phyloP scores from a whole-genome alignment of 2,888 invertebrate genomes.

The Trissolcus brochymenae region DNA sequence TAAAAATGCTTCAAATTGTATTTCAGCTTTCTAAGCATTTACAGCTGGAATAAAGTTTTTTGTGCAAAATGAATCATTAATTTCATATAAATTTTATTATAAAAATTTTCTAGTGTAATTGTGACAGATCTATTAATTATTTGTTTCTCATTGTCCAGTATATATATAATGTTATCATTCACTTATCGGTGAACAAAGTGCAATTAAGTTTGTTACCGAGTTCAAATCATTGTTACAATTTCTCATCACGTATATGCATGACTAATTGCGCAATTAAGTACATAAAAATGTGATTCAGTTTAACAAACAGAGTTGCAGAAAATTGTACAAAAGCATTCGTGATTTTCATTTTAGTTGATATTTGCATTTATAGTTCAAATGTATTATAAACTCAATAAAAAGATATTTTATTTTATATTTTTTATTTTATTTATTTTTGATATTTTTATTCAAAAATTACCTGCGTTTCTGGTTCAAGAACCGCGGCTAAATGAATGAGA shows the following conservation, averaged over 20 bases:
- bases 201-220: slow-evolving; percentile 41
- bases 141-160: slow-evolving; percentile 25
- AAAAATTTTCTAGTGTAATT: background rate
- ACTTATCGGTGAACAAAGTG: slow-evolving; percentile 50
- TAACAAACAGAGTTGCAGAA: background rate
- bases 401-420: background rate
- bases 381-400: background rate
- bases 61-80: too few species aligned
- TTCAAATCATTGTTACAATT: slow-evolving; percentile 48
- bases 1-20: too few species aligned
- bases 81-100: too few species aligned
- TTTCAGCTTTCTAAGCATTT: too few species aligned
- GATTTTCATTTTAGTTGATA: background rate
- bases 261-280: slow-evolving; percentile 44
- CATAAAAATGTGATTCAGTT: slow-evolving; percentile 20
- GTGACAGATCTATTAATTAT: background rate
- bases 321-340: too few species aligned
- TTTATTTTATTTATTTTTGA: too few species aligned
- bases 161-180: slow-evolving; percentile 38
- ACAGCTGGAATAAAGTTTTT: too few species aligned
- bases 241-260: slow-evolving; percentile 45
- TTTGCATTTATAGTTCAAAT: background rate
- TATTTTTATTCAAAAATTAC: too few species aligned
- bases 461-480: slow-evolving; percentile 86
- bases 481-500: slow-evolving; percentile 87